These are phyloP conservation scores for Laticauda laticaudata DNA, from an alignment of 2,113 vertebrate species.

Conservation along the genomic window DNA sequence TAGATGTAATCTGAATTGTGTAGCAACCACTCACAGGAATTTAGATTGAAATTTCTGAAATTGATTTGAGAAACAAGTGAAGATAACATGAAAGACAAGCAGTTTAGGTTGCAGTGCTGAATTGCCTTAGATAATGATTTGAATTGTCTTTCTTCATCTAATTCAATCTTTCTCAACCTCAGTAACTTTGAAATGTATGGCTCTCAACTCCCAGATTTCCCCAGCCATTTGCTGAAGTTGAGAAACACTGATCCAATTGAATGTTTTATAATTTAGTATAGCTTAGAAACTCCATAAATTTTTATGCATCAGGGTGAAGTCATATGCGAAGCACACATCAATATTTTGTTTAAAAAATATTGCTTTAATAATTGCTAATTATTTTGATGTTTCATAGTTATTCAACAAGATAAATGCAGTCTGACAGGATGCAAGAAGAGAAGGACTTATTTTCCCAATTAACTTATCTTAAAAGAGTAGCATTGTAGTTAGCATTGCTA, in stretches of 20 bases:
- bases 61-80: neutral
- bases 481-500: neutral
- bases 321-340: slow-evolving; percentile 28
- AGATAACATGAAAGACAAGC: neutral
- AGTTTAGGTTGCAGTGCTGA: neutral
- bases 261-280: slow-evolving; percentile 23
- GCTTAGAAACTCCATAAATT: neutral
- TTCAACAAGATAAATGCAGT: slow-evolving; percentile 34
- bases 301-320: slow-evolving; percentile 5
- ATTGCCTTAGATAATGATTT: neutral
- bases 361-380: slow-evolving; percentile 40
- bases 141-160: slow-evolving; percentile 28
- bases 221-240: neutral
- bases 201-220: neutral
- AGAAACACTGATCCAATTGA: neutral
- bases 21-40: neutral
- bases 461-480: slow-evolving; percentile 32
- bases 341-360: slow-evolving; percentile 9
- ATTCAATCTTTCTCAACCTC: neutral
- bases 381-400: slow-evolving; percentile 48
- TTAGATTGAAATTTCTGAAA: neutral
- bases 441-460: slow-evolving; percentile 34
- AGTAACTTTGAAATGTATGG: neutral
- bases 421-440: slow-evolving; percentile 38
- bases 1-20: neutral